Conservation (phyloP, 2,797 vertebrate genomes). For the Triplophysa yarkandensis region DNA sequence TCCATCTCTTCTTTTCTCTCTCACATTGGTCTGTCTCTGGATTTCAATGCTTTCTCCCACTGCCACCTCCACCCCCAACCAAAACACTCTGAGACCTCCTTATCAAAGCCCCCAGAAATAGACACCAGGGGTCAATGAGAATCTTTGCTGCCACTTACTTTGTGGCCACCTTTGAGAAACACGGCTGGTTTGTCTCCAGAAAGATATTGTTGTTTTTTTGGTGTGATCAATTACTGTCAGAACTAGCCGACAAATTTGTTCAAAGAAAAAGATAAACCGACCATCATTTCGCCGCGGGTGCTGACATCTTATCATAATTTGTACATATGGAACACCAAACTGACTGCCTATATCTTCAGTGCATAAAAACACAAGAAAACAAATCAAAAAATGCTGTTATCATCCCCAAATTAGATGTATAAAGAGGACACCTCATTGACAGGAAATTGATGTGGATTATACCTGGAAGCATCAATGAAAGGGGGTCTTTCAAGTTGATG, state of each 20-base stretch:
- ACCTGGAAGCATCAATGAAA: constrained; percentile 50
- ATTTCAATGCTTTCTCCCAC: constrained; percentile 48
- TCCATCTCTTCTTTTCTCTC: constrained; percentile 51
- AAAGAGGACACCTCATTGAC: constrained; percentile 42
- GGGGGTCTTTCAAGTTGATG: constrained; percentile 50
- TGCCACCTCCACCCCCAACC: constrained; percentile 54
- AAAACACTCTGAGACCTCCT: constrained; percentile 54
- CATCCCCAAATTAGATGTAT: constrained; percentile 13
- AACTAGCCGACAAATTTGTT: neutral
- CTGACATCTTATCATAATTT: neutral
- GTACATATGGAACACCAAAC: neutral
- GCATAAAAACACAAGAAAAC: neutral
- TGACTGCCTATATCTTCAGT: neutral
- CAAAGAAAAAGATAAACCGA: neutral
- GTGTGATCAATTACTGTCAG: neutral
- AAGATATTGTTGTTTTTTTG: neutral
- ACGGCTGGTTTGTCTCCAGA: constrained; percentile 7
- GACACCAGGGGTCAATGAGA: constrained; percentile 59
- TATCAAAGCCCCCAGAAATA: constrained; percentile 74
- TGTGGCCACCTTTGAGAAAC: constrained; percentile 51
- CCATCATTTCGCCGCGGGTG: neutral
- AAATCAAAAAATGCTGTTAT: constrained; percentile 3
- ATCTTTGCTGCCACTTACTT: constrained; percentile 61
- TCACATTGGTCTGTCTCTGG: constrained; percentile 51
- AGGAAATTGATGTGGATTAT: constrained; percentile 53